A percentile compares a stretch with the other conserved stretches of the same genome.
These are phyloP conservation scores for Cotesia chilonis DNA, from an alignment of 1,140 invertebrate species.

Conservation along the genomic window DNA sequence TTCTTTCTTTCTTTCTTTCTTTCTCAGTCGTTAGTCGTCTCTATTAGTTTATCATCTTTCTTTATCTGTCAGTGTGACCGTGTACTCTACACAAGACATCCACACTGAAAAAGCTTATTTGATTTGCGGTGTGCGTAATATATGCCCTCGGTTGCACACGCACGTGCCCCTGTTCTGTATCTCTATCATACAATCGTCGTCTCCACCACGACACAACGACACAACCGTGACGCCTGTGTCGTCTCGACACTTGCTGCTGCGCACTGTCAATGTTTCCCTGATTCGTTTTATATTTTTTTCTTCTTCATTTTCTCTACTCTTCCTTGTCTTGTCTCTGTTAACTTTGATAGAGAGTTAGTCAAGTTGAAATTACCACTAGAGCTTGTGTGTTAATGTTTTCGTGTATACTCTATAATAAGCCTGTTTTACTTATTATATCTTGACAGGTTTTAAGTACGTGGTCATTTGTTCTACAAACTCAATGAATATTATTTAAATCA, in stretches of 20 bases:
- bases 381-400: constrained; percentile 14
- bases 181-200: neutral
- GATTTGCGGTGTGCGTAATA: constrained; percentile 37
- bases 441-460: neutral
- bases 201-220: constrained; percentile 5
- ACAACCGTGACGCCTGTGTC: constrained; percentile 36
- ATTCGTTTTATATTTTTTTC: constrained; percentile 5
- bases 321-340: constrained; percentile 11
- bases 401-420: neutral
- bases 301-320: neutral
- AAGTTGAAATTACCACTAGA: neutral
- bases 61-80: neutral
- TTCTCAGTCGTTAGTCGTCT: no score
- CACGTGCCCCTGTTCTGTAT: constrained; percentile 31
- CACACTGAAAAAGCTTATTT: constrained; percentile 32
- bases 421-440: neutral
- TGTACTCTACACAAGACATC: neutral
- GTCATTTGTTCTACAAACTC: neutral
- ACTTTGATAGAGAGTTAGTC: neutral
- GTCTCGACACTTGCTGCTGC: constrained; percentile 33
- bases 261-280: constrained; percentile 32
- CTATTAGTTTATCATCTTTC: no score
- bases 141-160: constrained; percentile 36
- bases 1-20: no score
- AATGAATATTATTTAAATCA: neutral